Percentiles rank a stretch among this genome's conserved stretches.
Conservation (phyloP, 2,113 vertebrate species). For the Channa maculata region DNA sequence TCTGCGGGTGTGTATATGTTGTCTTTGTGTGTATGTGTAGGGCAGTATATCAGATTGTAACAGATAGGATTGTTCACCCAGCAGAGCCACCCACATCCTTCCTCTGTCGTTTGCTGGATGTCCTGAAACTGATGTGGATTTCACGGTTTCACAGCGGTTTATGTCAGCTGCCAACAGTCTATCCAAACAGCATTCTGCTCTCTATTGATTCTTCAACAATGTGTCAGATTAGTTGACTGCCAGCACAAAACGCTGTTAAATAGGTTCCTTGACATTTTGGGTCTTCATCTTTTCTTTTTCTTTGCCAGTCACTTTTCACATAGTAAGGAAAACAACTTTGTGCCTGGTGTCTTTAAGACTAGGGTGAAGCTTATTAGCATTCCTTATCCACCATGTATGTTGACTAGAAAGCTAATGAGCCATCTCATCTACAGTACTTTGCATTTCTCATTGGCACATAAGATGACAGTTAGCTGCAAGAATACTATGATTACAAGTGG, state of each 20-base stretch:
- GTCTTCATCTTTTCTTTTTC: slow-evolving; percentile 40
- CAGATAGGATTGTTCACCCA: slow-evolving; percentile 35
- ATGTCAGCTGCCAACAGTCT: slow-evolving; percentile 57
- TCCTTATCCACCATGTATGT: slow-evolving; percentile 14
- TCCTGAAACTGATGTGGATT: slow-evolving; percentile 61
- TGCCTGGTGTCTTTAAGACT: slow-evolving; percentile 6
- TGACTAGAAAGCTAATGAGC: slow-evolving; percentile 27
- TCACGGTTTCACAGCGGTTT: slow-evolving; percentile 42
- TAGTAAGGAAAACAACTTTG: slow-evolving; percentile 5
- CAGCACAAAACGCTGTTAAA: slow-evolving; percentile 45
- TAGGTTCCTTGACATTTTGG: slow-evolving; percentile 46
- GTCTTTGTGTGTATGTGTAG: background rate
- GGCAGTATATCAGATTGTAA: slow-evolving; percentile 43
- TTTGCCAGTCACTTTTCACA: slow-evolving; percentile 46
- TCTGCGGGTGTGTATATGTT: slow-evolving; percentile 18
- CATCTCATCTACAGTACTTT: slow-evolving; percentile 9
- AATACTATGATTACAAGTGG: background rate
- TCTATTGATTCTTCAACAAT: slow-evolving; percentile 64
- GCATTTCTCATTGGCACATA: background rate
- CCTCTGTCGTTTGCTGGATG: slow-evolving; percentile 44
- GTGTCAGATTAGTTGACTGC: slow-evolving; percentile 54
- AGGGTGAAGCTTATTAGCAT: slow-evolving; percentile 10
- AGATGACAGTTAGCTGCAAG: slow-evolving; percentile 1
- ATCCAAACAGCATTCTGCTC: slow-evolving; percentile 46
- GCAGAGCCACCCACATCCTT: slow-evolving; percentile 39